Conservation (phyloP, 1,140 invertebrate genomes). For the Drosophila seguyi region DNA sequence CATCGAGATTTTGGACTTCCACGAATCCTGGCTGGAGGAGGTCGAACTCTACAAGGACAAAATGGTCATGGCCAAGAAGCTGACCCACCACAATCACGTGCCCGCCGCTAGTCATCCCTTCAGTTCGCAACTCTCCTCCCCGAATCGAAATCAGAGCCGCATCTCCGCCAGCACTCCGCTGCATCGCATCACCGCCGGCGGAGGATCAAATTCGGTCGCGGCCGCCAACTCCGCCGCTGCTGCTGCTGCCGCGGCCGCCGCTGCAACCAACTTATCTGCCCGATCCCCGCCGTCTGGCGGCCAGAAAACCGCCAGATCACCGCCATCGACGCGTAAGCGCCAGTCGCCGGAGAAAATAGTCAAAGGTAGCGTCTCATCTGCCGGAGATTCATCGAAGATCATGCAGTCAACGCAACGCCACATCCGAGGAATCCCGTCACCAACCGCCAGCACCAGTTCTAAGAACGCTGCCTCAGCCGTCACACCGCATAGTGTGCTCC, state of each 20-base stretch:
- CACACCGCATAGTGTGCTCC: slow-evolving; percentile 51
- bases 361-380: background rate
- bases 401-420: slow-evolving; percentile 21
- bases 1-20: slow-evolving; percentile 82
- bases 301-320: slow-evolving; percentile 30
- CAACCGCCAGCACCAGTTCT: background rate
- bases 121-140: slow-evolving; percentile 3
- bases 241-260: slow-evolving; percentile 12
- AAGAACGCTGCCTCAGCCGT: background rate
- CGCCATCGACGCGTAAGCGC: slow-evolving; percentile 26
- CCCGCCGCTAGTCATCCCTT: slow-evolving; percentile 19
- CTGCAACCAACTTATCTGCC: background rate
- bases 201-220: background rate
- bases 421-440: slow-evolving; percentile 2
- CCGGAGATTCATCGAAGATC: slow-evolving; percentile 33
- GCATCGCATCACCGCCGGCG: slow-evolving; percentile 21
- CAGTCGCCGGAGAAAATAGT: slow-evolving; percentile 27
- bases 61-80: slow-evolving; percentile 66
- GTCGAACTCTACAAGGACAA: slow-evolving; percentile 81
- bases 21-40: slow-evolving; percentile 83
- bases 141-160: slow-evolving; percentile 17
- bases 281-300: slow-evolving; percentile 1
- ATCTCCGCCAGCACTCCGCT: background rate
- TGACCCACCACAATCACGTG: slow-evolving; percentile 64
- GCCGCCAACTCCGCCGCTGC: slow-evolving; percentile 2